phyloP scores from a whole-genome alignment of 2,113 vertebrate species.

The Solea senegalensis region DNA sequence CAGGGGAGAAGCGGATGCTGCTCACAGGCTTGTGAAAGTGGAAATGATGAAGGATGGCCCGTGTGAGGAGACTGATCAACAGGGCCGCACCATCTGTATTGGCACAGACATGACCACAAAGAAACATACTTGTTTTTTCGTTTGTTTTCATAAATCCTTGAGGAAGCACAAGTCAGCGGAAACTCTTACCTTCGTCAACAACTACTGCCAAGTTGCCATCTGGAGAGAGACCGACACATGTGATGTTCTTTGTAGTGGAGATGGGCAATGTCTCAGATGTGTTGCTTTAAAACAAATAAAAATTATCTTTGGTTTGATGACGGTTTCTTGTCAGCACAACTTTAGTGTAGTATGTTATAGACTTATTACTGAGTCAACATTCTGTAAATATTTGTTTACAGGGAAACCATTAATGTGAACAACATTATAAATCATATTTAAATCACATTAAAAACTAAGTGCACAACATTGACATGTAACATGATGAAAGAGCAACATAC shows the following conservation, averaged over 20 bases:
- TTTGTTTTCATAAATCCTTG: background rate
- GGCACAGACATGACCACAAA: constrained; percentile 18
- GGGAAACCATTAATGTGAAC: too few relatives aligned
- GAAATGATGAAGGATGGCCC: constrained; percentile 89
- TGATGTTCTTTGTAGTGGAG: constrained; percentile 89
- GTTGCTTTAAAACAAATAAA: constrained; percentile 81
- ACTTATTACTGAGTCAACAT: too few relatives aligned
- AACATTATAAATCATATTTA: too few relatives aligned
- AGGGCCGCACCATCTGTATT: constrained; percentile 88
- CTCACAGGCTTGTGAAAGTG: constrained; percentile 93
- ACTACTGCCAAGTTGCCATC: constrained; percentile 89
- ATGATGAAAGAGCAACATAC: too few relatives aligned
- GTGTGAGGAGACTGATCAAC: constrained; percentile 88
- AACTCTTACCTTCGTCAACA: constrained; percentile 89
- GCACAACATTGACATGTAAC: too few relatives aligned
- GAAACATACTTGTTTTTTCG: fast-evolving
- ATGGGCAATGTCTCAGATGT: constrained; percentile 90
- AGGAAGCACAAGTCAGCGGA: background rate
- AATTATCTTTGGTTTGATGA: background rate
- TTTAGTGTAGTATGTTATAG: too few relatives aligned
- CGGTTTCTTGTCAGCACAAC: too few relatives aligned
- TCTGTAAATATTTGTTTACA: too few relatives aligned
- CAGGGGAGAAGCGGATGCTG: constrained; percentile 92
- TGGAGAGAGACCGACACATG: constrained; percentile 90
- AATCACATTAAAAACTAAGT: too few relatives aligned